Percentiles rank a stretch among this genome's conserved stretches.
These are phyloP conservation scores for Copsychus sechellarum DNA, from an alignment of 2,113 vertebrate genomes.

Conservation along the genomic window DNA sequence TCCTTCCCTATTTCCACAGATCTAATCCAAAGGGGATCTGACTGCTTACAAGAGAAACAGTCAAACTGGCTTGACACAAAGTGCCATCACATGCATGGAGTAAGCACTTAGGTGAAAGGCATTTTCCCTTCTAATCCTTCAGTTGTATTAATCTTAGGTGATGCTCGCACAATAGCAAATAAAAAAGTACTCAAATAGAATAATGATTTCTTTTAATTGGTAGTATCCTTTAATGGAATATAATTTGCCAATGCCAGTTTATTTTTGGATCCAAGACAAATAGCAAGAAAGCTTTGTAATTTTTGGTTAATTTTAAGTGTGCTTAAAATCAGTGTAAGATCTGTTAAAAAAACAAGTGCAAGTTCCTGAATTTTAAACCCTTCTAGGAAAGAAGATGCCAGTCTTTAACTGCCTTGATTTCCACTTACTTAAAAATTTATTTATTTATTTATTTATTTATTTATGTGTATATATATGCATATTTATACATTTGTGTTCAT, in stretches of 20 bases:
- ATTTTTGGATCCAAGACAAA: neutral
- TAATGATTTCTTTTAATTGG: neutral
- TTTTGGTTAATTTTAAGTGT: neutral
- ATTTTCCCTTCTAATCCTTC: neutral
- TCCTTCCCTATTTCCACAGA: neutral
- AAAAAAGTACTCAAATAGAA: neutral
- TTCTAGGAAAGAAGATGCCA: neutral
- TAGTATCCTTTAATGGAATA: neutral
- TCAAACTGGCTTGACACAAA: conserved; percentile 13
- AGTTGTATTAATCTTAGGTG: neutral
- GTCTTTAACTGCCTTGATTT: neutral
- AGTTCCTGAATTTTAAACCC: neutral
- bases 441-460: neutral
- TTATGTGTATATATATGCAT: neutral
- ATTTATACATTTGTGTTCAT: neutral
- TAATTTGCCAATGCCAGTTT: neutral
- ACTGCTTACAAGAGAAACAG: neutral
- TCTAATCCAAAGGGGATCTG: conserved; percentile 4
- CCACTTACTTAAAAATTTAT: neutral
- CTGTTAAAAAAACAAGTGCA: neutral
- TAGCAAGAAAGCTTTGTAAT: neutral
- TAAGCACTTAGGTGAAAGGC: neutral
- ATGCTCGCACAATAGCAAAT: neutral
- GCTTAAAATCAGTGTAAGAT: neutral
- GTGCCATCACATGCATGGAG: neutral